These are phyloP conservation scores for Notechis scutatus DNA, from an alignment of 2,113 vertebrate genomes.

Conservation along the genomic window DNA sequence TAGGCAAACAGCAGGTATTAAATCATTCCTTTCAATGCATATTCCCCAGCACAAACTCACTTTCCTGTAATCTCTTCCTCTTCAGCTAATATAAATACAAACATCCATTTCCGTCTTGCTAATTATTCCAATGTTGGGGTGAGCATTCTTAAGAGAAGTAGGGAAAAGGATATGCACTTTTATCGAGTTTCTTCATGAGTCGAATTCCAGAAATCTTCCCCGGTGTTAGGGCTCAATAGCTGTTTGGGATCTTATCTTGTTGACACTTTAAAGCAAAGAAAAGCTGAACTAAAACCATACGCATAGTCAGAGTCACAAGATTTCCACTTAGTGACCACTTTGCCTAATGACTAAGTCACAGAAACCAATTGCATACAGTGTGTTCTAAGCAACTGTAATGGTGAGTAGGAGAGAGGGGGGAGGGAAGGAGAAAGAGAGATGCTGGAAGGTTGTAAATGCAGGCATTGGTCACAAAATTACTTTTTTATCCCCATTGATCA, in stretches of 20 bases:
- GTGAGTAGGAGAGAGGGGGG: background rate
- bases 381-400: background rate
- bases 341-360: background rate
- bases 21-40: background rate
- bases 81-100: background rate
- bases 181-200: background rate
- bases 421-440: background rate
- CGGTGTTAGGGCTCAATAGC: background rate
- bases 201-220: background rate
- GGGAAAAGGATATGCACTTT: background rate
- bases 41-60: background rate
- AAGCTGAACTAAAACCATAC: background rate
- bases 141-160: background rate
- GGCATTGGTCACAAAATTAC: background rate
- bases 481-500: background rate
- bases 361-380: background rate
- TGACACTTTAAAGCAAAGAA: background rate
- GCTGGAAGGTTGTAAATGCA: background rate
- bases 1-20: background rate
- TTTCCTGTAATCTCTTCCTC: background rate
- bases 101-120: background rate
- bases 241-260: background rate
- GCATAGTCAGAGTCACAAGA: background rate
- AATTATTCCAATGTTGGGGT: background rate
- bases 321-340: background rate